Base-by-base conservation (phyloP, 2,888 invertebrate genomes). In the Drosophila leonis region DNA sequence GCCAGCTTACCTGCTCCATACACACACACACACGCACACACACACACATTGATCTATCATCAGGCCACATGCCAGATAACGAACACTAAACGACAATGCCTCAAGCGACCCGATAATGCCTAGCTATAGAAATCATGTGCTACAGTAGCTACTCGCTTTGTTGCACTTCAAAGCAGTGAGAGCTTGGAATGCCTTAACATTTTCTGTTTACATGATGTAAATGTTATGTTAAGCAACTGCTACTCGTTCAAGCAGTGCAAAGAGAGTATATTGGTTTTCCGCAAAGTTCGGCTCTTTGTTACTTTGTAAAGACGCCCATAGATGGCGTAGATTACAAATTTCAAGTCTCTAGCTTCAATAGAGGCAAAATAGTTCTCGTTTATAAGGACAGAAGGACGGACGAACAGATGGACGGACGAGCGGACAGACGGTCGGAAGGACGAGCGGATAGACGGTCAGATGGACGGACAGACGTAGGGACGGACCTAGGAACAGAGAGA, bases 11-110 rank as follows among this genome's bases (percentile, higher is more conserved):
- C 82, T 83, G 78, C 59, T 64, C 74, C 74, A 67, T 82, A 68
- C 86, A 90, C 85, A 79, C 83, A 83, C 42, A 20, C 12, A 10
- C 18, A 41, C 18, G 18, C 13, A 24, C 24, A 13, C 6, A 13
- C 24, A 8, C 15, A n/a, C 27, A 31, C 48, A 49, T 49, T 49
- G 48, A 49, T 86, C 87, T 69, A 72, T 63, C 78, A 70, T 62
- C 72, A 48, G 71, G 73, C 82, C 85, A 67, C 66, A 76, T 85
- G 68, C 72, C 77, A 88, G 83, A 88, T 75, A 84, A 82, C 85
- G 69, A 74, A 61, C 69, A 72, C 51, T 57, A 66, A 76, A 68
- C 61, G 76, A 69, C 29, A 73, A 68, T 72, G 88, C 80, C 88
- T 71, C 69, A 56, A 63, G 86, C 69, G 33, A 54, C 12, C 49